Evolutionary conservation across 2,797 vertebrate species (phyloP).

Genomic region (Peromyscus aztecus): DNA sequence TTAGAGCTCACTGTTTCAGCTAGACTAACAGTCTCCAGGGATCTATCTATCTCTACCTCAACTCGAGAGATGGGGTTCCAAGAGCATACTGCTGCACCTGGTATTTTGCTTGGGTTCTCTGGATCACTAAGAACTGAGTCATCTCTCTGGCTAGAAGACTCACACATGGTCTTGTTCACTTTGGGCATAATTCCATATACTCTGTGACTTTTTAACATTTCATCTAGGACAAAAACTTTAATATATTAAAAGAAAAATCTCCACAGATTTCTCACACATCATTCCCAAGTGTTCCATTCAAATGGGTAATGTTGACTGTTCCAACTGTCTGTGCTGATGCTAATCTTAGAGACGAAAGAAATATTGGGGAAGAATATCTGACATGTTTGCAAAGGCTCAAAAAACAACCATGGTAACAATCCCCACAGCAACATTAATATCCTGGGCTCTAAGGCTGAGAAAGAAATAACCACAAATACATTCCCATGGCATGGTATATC

Average conservation of each 20-base stretch:
- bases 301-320: background rate
- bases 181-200: background rate
- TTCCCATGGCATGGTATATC: background rate
- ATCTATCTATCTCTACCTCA: background rate
- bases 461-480: background rate
- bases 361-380: conserved; percentile 67
- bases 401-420: conserved; percentile 71
- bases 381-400: background rate
- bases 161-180: background rate
- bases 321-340: conserved; percentile 68
- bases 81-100: background rate
- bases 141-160: background rate
- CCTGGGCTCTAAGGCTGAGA: background rate
- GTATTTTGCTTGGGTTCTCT: background rate
- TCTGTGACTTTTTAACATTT: background rate
- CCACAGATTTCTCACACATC: background rate
- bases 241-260: conserved; percentile 1
- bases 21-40: background rate
- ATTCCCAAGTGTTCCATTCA: background rate
- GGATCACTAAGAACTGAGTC: background rate
- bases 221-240: background rate
- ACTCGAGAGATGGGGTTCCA: background rate
- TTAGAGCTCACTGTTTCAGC: background rate
- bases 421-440: conserved; percentile 58
- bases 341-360: conserved; percentile 71